These are phyloP conservation scores for Choristoneura rosaceana DNA, from an alignment of 2,888 invertebrate genomes.

Conservation along the genomic window DNA sequence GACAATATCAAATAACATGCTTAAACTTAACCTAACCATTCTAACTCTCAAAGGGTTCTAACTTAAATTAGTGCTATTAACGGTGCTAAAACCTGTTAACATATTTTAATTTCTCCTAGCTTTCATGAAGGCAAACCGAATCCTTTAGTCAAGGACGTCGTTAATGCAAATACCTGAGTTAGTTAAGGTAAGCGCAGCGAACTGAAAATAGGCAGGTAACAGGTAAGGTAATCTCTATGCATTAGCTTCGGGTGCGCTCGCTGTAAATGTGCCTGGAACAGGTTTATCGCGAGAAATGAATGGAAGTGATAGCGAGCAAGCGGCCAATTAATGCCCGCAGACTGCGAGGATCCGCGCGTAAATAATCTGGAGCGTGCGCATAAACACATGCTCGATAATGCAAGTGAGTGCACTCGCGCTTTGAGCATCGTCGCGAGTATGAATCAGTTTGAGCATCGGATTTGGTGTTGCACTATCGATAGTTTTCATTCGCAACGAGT, in stretches of 20 bases:
- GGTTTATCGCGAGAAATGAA: slow-evolving; percentile 80
- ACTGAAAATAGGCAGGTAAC: slow-evolving; percentile 4
- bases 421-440: neutral
- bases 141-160: neutral
- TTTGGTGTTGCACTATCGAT: neutral
- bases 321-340: slow-evolving; percentile 77
- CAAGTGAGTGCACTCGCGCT: neutral
- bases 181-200: slow-evolving; percentile 15
- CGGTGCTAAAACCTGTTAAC: neutral
- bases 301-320: slow-evolving; percentile 80
- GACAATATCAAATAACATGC: no score
- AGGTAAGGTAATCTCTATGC: slow-evolving; percentile 54
- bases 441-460: neutral
- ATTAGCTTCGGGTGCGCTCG: slow-evolving; percentile 62
- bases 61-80: neutral
- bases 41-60: neutral
- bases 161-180: slow-evolving; percentile 9
- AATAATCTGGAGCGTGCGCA: slow-evolving; percentile 80
- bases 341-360: slow-evolving; percentile 72
- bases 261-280: slow-evolving; percentile 61
- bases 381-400: slow-evolving; percentile 47
- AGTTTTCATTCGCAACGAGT: neutral
- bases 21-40: no score
- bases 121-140: neutral
- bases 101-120: slow-evolving; percentile 2